Percentiles rank a stretch among this genome's conserved stretches.
Evolutionary conservation across 2,888 invertebrate genomes (phyloP).

Genomic region (Fabriciana adippe): DNA sequence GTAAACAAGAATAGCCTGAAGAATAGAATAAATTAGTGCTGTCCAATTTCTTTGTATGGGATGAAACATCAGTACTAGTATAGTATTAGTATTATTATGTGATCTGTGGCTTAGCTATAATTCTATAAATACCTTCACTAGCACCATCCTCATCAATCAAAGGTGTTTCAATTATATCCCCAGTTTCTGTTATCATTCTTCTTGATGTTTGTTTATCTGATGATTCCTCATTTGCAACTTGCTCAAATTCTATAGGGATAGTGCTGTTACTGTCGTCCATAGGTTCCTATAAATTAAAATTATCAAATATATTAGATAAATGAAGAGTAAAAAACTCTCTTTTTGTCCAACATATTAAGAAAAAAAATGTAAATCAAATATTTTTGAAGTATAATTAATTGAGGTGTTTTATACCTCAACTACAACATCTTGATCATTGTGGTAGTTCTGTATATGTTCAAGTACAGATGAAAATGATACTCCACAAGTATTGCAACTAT

Average conservation of each 20-base stretch:
- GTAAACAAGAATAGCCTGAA: too few species aligned
- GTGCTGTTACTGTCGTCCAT: slow-evolving; percentile 45
- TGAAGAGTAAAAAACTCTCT: not conserved
- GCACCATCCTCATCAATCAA: slow-evolving; percentile 21
- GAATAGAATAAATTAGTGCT: too few species aligned
- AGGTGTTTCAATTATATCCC: slow-evolving; percentile 67
- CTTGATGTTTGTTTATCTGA: slow-evolving; percentile 52
- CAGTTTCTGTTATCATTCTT: slow-evolving; percentile 70
- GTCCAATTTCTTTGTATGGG: too few species aligned
- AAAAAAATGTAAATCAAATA: not conserved
- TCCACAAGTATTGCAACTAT: slow-evolving; percentile 85
- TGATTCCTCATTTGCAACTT: slow-evolving; percentile 30
- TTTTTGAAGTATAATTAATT: not conserved
- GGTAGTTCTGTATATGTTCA: slow-evolving; percentile 85
- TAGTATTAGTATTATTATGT: too few species aligned
- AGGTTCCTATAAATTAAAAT: slow-evolving; percentile 50
- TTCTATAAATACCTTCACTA: slow-evolving; percentile 14
- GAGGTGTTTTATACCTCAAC: slow-evolving; percentile 72
- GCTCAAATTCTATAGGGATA: slow-evolving; percentile 38
- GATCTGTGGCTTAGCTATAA: not conserved
- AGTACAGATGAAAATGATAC: slow-evolving; percentile 84
- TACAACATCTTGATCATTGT: slow-evolving; percentile 86
- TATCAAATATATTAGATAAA: not conserved
- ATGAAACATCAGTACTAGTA: too few species aligned
- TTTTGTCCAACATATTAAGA: not conserved